Conservation (phyloP, 2,113 vertebrate species). For the Oxyruncus cristatus region DNA sequence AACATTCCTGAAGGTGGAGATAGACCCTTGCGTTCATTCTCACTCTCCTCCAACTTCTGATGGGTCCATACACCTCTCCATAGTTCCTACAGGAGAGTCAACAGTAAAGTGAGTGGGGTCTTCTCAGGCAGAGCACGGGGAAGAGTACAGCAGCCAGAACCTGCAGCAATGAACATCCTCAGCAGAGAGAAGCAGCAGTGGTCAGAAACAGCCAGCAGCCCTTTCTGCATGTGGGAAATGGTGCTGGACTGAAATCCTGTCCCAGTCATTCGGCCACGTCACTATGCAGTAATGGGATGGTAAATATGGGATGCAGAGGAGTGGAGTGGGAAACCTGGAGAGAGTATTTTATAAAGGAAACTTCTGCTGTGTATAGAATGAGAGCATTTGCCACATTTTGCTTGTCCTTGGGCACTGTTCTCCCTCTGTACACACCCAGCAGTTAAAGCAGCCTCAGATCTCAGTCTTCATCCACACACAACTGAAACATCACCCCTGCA, state of each 20-base stretch:
- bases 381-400: background rate
- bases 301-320: background rate
- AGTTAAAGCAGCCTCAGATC: background rate
- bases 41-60: background rate
- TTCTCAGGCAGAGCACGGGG: background rate
- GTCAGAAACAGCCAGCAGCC: background rate
- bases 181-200: fast-evolving
- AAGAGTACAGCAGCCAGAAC: background rate
- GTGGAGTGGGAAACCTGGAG: background rate
- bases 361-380: background rate
- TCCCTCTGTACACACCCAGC: background rate
- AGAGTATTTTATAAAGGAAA: background rate
- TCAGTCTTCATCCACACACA: background rate
- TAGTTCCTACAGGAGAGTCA: background rate
- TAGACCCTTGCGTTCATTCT: fast-evolving
- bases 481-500: background rate
- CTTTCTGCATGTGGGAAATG: fast-evolving
- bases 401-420: background rate
- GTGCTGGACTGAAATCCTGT: background rate
- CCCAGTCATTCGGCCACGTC: background rate
- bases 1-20: background rate
- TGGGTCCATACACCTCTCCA: background rate
- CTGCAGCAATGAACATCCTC: background rate
- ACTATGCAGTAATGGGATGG: background rate
- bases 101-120: background rate